phyloP scores from a whole-genome alignment of 1,140 invertebrate species.

The Drosophila repleta region DNA sequence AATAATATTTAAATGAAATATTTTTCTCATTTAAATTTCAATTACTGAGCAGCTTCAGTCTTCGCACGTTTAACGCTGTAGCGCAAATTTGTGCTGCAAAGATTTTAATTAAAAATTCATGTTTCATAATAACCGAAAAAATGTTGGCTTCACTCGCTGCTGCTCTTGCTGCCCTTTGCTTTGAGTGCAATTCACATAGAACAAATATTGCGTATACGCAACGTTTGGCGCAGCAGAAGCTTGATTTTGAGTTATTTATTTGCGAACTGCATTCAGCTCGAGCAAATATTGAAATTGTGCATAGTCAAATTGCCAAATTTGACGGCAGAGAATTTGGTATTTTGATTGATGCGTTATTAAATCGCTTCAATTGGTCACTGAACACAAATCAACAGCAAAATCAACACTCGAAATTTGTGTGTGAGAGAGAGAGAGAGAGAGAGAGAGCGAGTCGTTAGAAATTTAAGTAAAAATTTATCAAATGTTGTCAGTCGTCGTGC shows the following conservation, averaged over 20 bases:
- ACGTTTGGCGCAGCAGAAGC: conserved; percentile 24
- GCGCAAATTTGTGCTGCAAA: neutral
- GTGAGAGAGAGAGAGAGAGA: neutral
- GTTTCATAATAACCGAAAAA: conserved; percentile 14
- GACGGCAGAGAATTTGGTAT: conserved; percentile 17
- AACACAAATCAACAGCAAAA: conserved; percentile 22
- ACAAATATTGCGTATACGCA: conserved; percentile 67
- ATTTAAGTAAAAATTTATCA: conserved; percentile 7
- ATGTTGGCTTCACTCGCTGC: neutral
- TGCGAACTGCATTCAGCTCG: conserved; percentile 36
- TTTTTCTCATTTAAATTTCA: neutral
- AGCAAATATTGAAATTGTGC: conserved; percentile 62
- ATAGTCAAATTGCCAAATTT: conserved; percentile 54
- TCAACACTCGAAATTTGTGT: neutral
- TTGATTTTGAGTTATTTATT: conserved; percentile 47
- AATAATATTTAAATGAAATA: no score
- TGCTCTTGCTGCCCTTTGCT: no score
- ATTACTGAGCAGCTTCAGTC: neutral
- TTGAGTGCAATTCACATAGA: conserved; percentile 46
- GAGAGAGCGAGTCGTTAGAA: neutral
- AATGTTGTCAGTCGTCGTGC: conserved; percentile 9
- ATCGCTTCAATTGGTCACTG: conserved; percentile 48
- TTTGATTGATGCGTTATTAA: conserved; percentile 71
- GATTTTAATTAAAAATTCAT: conserved; percentile 62
- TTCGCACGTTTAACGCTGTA: no score